Evolutionary conservation across 2,113 vertebrate genomes (phyloP).

Genomic region (Cyprinodon variegatus): DNA sequence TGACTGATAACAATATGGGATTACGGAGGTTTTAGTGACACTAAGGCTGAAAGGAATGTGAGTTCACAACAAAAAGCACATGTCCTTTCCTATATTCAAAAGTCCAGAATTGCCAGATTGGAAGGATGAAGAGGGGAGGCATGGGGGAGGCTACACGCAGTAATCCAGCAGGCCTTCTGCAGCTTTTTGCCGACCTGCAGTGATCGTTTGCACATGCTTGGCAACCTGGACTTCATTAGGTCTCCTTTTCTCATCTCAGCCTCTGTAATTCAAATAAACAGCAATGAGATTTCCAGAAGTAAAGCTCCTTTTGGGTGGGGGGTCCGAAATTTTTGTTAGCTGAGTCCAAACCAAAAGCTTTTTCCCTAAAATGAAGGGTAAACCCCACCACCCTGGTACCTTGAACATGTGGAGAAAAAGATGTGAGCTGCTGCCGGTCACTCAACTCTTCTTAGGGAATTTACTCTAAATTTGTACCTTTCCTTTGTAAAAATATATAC

Average conservation of each 20-base stretch:
- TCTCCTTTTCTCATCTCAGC: slow-evolving; percentile 78
- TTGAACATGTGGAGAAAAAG: slow-evolving; percentile 62
- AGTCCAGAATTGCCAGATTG: slow-evolving; percentile 57
- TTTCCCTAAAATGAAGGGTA: slow-evolving; percentile 52
- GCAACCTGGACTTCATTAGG: slow-evolving; percentile 83
- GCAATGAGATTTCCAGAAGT: slow-evolving; percentile 82
- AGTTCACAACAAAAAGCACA: slow-evolving; percentile 52
- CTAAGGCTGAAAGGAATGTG: slow-evolving; percentile 36
- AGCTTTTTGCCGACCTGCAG: slow-evolving; percentile 72
- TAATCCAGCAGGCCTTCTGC: slow-evolving; percentile 72
- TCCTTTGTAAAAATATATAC: slow-evolving; percentile 41
- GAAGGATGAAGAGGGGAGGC: slow-evolving; percentile 18
- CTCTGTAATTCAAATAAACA: slow-evolving; percentile 85
- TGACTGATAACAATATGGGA: not conserved
- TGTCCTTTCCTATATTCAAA: slow-evolving; percentile 50
- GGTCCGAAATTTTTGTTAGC: slow-evolving; percentile 62
- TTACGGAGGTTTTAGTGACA: slow-evolving; percentile 14
- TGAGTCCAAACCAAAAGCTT: slow-evolving; percentile 53
- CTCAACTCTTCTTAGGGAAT: slow-evolving; percentile 53
- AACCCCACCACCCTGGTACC: slow-evolving; percentile 31
- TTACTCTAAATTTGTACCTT: slow-evolving; percentile 50
- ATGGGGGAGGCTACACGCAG: slow-evolving; percentile 27
- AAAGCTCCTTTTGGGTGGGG: slow-evolving; percentile 77
- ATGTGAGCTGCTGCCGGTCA: slow-evolving; percentile 71
- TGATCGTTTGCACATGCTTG: slow-evolving; percentile 82